These are phyloP conservation scores for Antennarius striatus DNA, from an alignment of 2,113 vertebrate species.

Conservation along the genomic window DNA sequence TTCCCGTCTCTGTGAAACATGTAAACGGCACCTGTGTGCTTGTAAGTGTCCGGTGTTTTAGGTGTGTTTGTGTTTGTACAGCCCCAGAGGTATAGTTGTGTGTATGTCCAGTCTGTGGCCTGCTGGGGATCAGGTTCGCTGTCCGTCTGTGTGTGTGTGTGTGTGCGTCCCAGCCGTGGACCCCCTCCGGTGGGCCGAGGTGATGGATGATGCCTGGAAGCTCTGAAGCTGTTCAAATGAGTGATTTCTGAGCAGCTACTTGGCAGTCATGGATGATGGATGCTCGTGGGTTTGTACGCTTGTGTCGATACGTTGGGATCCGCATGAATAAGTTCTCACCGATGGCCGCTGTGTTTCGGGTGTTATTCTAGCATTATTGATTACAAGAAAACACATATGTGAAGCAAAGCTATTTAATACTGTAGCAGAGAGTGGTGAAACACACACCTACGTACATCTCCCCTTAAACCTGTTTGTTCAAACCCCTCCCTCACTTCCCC, in stretches of 20 bases:
- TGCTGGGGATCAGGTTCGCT: slow-evolving; percentile 55
- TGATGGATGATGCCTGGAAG: slow-evolving; percentile 74
- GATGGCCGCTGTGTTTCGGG: slow-evolving; percentile 51
- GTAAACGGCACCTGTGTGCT: slow-evolving; percentile 38
- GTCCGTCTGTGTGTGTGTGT: slow-evolving; percentile 51
- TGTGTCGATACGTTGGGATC: slow-evolving; percentile 27
- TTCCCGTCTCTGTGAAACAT: slow-evolving; percentile 7
- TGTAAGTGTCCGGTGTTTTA: slow-evolving; percentile 46
- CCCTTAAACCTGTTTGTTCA: slow-evolving; percentile 59
- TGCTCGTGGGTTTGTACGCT: slow-evolving; percentile 29
- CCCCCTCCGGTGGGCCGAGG: slow-evolving; percentile 41
- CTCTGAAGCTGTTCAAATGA: slow-evolving; percentile 40
- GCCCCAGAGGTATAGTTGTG: slow-evolving; percentile 15
- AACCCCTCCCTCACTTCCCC: slow-evolving; percentile 53
- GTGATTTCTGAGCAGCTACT: slow-evolving; percentile 37
- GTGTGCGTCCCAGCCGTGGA: slow-evolving; percentile 47
- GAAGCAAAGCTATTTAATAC: slow-evolving; percentile 65
- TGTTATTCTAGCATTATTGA: slow-evolving; percentile 68
- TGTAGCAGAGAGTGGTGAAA: slow-evolving; percentile 54
- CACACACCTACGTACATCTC: slow-evolving; percentile 50
- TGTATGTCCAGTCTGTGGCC: slow-evolving; percentile 49
- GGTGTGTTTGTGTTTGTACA: slow-evolving; percentile 51
- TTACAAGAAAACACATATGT: slow-evolving; percentile 62
- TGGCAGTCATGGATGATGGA: slow-evolving; percentile 46
- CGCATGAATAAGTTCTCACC: slow-evolving; percentile 43